A percentile compares a stretch with the other conserved stretches of the same genome.
Evolutionary conservation across 2,797 vertebrate species (phyloP).

Genomic region (Etheostoma nigrum): DNA sequence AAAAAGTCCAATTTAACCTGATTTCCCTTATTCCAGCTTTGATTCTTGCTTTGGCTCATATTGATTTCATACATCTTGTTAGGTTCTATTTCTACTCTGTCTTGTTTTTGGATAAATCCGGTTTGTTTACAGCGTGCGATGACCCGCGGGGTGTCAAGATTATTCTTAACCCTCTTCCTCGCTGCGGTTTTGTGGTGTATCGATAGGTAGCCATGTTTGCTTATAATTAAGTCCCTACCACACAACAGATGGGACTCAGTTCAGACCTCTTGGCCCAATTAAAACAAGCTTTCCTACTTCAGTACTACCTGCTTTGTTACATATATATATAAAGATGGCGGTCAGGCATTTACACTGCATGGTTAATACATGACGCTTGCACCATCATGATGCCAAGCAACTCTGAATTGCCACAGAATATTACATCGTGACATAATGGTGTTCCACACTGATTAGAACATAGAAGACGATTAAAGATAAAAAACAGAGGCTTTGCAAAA

Average conservation of each 20-base stretch:
- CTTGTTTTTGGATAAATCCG: slow-evolving; percentile 80
- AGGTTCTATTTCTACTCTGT: slow-evolving; percentile 75
- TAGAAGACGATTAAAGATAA: slow-evolving; percentile 81
- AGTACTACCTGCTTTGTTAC: slow-evolving; percentile 62
- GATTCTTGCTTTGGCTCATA: slow-evolving; percentile 78
- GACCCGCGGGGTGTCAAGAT: slow-evolving; percentile 79
- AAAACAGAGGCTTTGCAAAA: slow-evolving; percentile 60
- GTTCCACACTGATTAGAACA: slow-evolving; percentile 77
- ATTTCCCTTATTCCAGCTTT: slow-evolving; percentile 76
- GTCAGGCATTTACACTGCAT: slow-evolving; percentile 20
- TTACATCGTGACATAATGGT: slow-evolving; percentile 71
- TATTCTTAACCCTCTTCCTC: slow-evolving; percentile 81
- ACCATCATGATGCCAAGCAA: slow-evolving; percentile 55
- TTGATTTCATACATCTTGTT: slow-evolving; percentile 80
- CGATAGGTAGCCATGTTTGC: slow-evolving; percentile 81
- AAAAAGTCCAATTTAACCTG: slow-evolving; percentile 76
- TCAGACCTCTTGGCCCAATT: slow-evolving; percentile 82
- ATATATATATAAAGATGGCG: slow-evolving; percentile 62
- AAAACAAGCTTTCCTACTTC: slow-evolving; percentile 73
- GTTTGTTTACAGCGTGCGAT: slow-evolving; percentile 84
- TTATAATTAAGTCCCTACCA: slow-evolving; percentile 85
- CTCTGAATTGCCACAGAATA: slow-evolving; percentile 54
- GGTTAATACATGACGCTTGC: slow-evolving; percentile 54
- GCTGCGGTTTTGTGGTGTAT: slow-evolving; percentile 75
- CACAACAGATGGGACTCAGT: slow-evolving; percentile 79